These are phyloP conservation scores for Atherix ibis DNA, from an alignment of 2,888 invertebrate genomes.

Conservation along the genomic window DNA sequence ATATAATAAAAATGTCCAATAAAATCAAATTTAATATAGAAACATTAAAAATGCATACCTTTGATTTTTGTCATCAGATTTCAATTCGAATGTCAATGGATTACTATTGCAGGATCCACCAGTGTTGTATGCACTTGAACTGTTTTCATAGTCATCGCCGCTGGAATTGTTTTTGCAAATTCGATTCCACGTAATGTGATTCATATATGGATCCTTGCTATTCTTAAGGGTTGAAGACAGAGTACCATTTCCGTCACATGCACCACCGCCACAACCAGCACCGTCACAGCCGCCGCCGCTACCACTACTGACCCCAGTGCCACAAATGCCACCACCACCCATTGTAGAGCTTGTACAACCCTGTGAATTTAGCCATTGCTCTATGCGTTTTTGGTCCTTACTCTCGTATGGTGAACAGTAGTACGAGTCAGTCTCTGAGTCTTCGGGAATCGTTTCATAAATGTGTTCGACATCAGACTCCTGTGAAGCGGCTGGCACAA, in stretches of 20 bases:
- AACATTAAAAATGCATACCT: no score
- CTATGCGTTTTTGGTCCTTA: constrained; percentile 13
- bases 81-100: constrained; percentile 35
- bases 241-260: not conserved
- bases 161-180: constrained; percentile 17
- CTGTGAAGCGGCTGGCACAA: constrained; percentile 6
- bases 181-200: constrained; percentile 6
- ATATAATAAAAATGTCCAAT: no score
- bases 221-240: not conserved
- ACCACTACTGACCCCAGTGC: no score
- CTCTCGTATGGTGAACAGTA: constrained; percentile 40
- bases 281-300: no score
- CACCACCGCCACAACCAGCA: no score
- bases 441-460: constrained; percentile 43
- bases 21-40: no score
- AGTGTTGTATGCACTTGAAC: constrained; percentile 58
- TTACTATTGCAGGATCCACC: constrained; percentile 59
- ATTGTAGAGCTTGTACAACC: no score
- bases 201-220: constrained; percentile 6
- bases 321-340: constrained; percentile 2
- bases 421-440: constrained; percentile 37
- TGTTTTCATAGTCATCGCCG: constrained; percentile 42
- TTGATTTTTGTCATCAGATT: constrained; percentile 8
- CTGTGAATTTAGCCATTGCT: constrained; percentile 14
- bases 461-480: constrained; percentile 38